Base-by-base conservation (phyloP, 2,797 vertebrate genomes). In the Gallinago nigripennis region DNA sequence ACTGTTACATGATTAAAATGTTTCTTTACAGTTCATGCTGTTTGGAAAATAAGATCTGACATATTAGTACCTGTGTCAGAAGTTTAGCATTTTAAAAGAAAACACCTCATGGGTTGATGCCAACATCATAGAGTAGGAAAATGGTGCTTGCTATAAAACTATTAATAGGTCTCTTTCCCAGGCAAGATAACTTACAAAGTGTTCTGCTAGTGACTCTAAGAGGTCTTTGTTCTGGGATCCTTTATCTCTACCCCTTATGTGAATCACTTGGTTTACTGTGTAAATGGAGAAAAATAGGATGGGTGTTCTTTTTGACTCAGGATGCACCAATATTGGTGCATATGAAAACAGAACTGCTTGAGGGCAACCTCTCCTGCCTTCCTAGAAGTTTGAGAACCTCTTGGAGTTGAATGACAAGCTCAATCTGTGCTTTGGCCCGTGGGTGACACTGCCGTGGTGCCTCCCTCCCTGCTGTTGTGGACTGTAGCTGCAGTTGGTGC, bases 101-200 rank as follows among this genome's bases (percentile, higher is more conserved):
- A 3, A 30, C 28, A 4, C 24, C 4, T 56, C 8, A 6, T 1
- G 3, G 63, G 30, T 63, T 1, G 1, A 17, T 77, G 56, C 19
- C 27, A 66, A 7, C 14, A 10, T 68, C 4, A 17, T 3, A 30
- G 41, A 68, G 9, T n/a, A 50, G 43, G 20, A 91, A 23, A 2
- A 5, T 7, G 4, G 10, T 78, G 18, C 41, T 86, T 37, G 9
- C 33, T 75, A 24, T 48, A 57, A 45, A 81, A 66, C 23, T 51
- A 37, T 56, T 68, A 21, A 7, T 8, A 57, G 8, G 16, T 45
- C 45, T 75, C 8, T 53, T 89, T 85, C 18, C 3, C 2, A 33
- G 45, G 64, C n/a, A 81, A 65, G 76, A 15, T 48, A 37, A 45
- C 18, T 78, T 88, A 20, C 5, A 73, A 37, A 91, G 35, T 48